Base-by-base conservation (phyloP, 2,797 vertebrate species). In the Sylvilagus floridanus region DNA sequence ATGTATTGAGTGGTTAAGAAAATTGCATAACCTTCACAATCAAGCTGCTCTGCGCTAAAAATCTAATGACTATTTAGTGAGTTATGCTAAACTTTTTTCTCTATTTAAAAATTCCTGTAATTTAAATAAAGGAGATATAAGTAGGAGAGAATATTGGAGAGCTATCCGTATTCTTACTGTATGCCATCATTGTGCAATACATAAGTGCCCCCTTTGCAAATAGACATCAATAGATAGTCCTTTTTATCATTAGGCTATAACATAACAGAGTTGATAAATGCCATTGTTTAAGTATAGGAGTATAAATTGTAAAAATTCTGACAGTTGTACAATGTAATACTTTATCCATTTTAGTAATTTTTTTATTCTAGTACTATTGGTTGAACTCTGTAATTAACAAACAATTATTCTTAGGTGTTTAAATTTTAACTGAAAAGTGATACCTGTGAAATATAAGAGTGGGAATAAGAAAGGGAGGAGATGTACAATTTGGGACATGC, bases 1-100 rank as follows among this genome's bases (percentile, higher is more conserved):
- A 81, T 77, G 94, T 96, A 81, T 84, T 84, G 84, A 96, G 81
- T 63, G 37, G 54, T 92, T 94, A 94, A 88, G 76, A 77, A 97
- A 97, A 96, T 50, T 62, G 26, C 11, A 2, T 88, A 79, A 94
- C 94, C 73, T 94, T 77, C 47, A 88, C 54, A 95, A 54, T 35
- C 86, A 84, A 84, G 76, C 62, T 66, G 1, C 65, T 90, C n/a
- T 21, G 73, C 50, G 91, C 88, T 54, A 32, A 69, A 95, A 90
- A 88, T 16, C 62, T 84, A 42, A 81, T 71, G 54, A 63, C 11
- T 30, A 90, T 30, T 84, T 88, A 42, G 84, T 71, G 54, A 63
- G 12, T 30, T 88, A 50, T 88, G 28, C 54, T 96, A 65, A 79
- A 94, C 73, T 90, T 91, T 84, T 0, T 16, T 79, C 82, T 42